Evolutionary conservation across 1,140 invertebrate species (phyloP), one percentile per base, ranked within the genome.

Genomic region (Caenorhabditis briggsae): DNA sequence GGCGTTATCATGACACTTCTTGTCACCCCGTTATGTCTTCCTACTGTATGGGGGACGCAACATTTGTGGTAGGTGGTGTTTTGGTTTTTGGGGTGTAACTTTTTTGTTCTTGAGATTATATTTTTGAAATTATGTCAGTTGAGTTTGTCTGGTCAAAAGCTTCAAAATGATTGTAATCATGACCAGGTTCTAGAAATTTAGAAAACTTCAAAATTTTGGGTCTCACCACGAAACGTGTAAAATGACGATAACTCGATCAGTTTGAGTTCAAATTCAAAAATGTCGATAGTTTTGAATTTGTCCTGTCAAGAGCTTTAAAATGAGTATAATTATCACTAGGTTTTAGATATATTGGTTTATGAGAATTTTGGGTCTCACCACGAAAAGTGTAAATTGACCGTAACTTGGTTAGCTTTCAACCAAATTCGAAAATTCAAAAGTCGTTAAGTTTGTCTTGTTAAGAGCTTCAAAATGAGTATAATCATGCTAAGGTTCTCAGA

Each of bases 11-110:
- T 84, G 41, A 50, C 90, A 9, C 65, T 91, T 23, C 8, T 88
- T 2, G 83, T 83, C n/a, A 87, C 85, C 16, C 88, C 88, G 6
- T 82, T 90, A 18, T 89, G 89, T 65, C 84, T 90, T 16, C 90
- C 89, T 2, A 41, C 65, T 65, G 46, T 90, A 8, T 84, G 91
- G 20, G 89, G 90, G 9, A 90, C 61, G 12, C 82, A 85, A 3
- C 11, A 56, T 9, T 23, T 56, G 16, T 90, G 89, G 89, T 90
- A 48, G 65, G 53, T 61, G 3, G 5, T 25, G 0, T 58, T n/a
- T 90, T 16, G 16, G 83, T 33, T 33, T 33, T 33, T 33, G 33
- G 33, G 33, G 33, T 33, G 33, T 33, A 33, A 33, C 33, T 33
- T 33, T 33, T 33, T 33, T 33, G 33, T 1, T 3, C 3, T 33